Conservation (phyloP, 1,140 invertebrate species). For the Ceratosolen solmsi region DNA sequence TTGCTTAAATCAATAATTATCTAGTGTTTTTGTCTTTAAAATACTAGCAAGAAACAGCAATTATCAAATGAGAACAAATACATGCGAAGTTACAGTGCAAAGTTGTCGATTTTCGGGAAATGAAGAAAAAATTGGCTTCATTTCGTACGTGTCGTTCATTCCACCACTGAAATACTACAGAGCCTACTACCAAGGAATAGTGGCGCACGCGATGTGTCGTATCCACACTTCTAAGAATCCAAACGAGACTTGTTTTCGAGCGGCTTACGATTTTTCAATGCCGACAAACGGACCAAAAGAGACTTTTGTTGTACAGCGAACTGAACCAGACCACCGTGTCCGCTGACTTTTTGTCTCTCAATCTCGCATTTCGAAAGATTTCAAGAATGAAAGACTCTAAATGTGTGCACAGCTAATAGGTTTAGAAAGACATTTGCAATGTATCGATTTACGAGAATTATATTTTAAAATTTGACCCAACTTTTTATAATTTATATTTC, state of each 20-base stretch:
- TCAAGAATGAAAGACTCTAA: slow-evolving; percentile 53
- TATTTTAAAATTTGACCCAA: neutral
- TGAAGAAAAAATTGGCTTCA: slow-evolving; percentile 7
- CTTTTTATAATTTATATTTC: neutral
- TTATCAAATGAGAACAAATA: neutral
- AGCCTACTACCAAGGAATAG: slow-evolving; percentile 37
- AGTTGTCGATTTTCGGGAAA: slow-evolving; percentile 35
- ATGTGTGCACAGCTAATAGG: neutral
- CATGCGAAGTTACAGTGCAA: neutral
- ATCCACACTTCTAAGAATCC: slow-evolving; percentile 55
- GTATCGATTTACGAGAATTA: neutral
- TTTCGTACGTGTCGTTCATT: slow-evolving; percentile 58
- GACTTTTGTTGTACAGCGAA: neutral
- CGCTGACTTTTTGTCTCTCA: slow-evolving; percentile 54
- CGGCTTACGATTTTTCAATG: slow-evolving; percentile 48
- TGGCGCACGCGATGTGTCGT: slow-evolving; percentile 59
- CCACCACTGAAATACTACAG: slow-evolving; percentile 55
- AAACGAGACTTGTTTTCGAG: slow-evolving; percentile 54
- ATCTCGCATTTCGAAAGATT: slow-evolving; percentile 57
- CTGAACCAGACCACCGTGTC: slow-evolving; percentile 56
- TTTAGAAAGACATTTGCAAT: neutral
- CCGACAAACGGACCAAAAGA: slow-evolving; percentile 61
- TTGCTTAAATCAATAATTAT: too few species aligned
- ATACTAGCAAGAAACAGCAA: neutral
- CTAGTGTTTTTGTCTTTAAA: neutral